Percentiles rank a stretch among this genome's conserved stretches.
Conservation (phyloP, 2,113 vertebrate genomes). For the Eolophus roseicapilla region DNA sequence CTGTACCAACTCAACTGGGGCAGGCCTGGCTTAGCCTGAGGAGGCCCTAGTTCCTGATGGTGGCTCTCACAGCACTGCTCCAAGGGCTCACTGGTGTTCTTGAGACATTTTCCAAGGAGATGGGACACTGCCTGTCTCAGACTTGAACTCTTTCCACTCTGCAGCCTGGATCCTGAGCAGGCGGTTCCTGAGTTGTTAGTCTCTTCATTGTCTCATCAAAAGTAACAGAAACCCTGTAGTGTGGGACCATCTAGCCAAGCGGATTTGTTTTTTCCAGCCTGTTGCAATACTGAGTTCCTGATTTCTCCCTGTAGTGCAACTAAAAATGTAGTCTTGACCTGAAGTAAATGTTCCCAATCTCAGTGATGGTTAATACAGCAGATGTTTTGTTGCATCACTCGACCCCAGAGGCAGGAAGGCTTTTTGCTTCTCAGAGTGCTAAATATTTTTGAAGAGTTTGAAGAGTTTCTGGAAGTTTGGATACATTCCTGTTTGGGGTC, state of each 20-base stretch:
- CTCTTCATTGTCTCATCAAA: not conserved
- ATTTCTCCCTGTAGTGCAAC: constrained; percentile 38
- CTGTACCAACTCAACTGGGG: not conserved
- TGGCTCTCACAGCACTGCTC: not conserved
- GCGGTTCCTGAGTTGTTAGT: not conserved
- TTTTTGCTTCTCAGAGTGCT: not conserved
- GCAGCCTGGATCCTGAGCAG: not conserved
- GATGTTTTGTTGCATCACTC: constrained; percentile 39
- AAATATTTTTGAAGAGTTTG: not conserved
- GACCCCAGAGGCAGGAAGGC: not conserved
- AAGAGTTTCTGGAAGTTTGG: not conserved
- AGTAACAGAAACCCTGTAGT: not conserved
- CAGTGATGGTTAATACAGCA: constrained; percentile 14
- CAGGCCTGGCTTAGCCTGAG: not conserved
- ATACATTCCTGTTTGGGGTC: not conserved
- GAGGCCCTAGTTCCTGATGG: accelerated
- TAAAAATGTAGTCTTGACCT: not conserved
- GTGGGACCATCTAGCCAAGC: not conserved
- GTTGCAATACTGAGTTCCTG: constrained; percentile 14
- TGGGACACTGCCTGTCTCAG: not conserved
- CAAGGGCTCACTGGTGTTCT: not conserved
- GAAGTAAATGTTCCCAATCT: constrained; percentile 16
- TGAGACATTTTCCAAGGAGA: not conserved
- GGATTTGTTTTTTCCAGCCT: not conserved
- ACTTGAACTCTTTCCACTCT: not conserved